Evolutionary conservation across 2,113 vertebrate species (phyloP).

Genomic region (Narcine bancroftii): DNA sequence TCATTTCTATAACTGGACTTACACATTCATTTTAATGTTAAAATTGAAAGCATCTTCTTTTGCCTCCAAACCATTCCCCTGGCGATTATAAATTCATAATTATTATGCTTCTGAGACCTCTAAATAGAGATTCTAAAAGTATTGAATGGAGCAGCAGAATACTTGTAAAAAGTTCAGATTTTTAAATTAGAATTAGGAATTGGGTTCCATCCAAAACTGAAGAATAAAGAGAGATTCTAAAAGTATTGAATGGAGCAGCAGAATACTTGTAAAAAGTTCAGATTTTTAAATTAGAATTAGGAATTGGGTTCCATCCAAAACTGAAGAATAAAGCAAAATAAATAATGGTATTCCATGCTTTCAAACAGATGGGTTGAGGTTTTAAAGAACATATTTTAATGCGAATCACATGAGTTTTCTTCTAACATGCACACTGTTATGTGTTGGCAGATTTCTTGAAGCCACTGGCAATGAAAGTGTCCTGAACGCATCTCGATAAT

Average conservation of each 20-base stretch:
- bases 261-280: not conserved
- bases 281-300: not conserved
- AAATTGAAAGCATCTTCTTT: not conserved
- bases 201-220: not conserved
- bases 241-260: not conserved
- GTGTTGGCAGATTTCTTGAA: not conserved
- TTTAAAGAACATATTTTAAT: not conserved
- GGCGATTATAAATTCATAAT: constrained; percentile 25
- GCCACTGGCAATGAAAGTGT: constrained; percentile 12
- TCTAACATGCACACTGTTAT: not conserved
- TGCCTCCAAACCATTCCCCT: not conserved
- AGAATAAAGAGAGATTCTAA: constrained; percentile 28
- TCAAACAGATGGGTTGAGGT: not conserved
- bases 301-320: not conserved
- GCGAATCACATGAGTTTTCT: not conserved
- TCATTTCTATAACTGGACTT: not conserved
- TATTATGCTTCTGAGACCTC: constrained; percentile 32
- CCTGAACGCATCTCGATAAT: constrained; percentile 16
- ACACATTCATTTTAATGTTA: constrained; percentile 3
- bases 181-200: not conserved
- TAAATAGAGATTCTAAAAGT: constrained; percentile 39
- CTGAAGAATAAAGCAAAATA: not conserved
- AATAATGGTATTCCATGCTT: not conserved
- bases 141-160: not conserved
- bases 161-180: not conserved